Percentiles rank a stretch among this genome's conserved stretches.
These are phyloP conservation scores for Porites evermanni DNA, from an alignment of 92 coral and sea anemone species.

Conservation along the genomic window DNA sequence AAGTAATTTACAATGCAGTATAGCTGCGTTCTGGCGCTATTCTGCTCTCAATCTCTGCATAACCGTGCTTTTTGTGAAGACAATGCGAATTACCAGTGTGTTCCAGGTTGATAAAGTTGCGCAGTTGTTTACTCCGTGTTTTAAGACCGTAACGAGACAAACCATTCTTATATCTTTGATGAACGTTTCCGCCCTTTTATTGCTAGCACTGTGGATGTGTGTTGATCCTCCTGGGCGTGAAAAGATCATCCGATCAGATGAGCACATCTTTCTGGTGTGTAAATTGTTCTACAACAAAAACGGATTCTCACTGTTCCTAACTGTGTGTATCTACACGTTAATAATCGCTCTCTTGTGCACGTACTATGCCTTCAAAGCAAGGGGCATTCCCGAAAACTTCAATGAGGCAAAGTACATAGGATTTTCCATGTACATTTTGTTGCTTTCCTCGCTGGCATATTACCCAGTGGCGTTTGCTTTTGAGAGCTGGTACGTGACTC, in stretches of 20 bases:
- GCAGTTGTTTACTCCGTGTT: conserved; percentile 31
- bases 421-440: conserved; percentile 73
- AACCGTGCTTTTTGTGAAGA: conserved; percentile 59
- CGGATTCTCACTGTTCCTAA: conserved; percentile 52
- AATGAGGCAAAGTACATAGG: conserved; percentile 79
- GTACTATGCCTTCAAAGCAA: conserved; percentile 71
- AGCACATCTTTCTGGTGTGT: conserved; percentile 68
- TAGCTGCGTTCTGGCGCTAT: conserved; percentile 41
- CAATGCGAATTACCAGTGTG: conserved; percentile 63
- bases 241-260: conserved; percentile 42
- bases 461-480: conserved; percentile 70
- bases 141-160: conserved; percentile 36
- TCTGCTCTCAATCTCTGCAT: conserved; percentile 26
- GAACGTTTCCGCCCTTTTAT: conserved; percentile 26
- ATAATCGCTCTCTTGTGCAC: conserved; percentile 69
- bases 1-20: conserved; percentile 24
- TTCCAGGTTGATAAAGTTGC: conserved; percentile 48
- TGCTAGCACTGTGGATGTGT: conserved; percentile 56
- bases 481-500: conserved; percentile 79
- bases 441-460: conserved; percentile 71
- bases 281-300: conserved; percentile 39
- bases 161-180: conserved; percentile 8
- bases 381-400: conserved; percentile 78
- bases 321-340: conserved; percentile 52
- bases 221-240: conserved; percentile 70